A percentile compares a stretch with the other conserved stretches of the same genome.
phyloP scores from a whole-genome alignment of 37 sponge, comb jelly and placozoan species.

The Oscarella lobularis region DNA sequence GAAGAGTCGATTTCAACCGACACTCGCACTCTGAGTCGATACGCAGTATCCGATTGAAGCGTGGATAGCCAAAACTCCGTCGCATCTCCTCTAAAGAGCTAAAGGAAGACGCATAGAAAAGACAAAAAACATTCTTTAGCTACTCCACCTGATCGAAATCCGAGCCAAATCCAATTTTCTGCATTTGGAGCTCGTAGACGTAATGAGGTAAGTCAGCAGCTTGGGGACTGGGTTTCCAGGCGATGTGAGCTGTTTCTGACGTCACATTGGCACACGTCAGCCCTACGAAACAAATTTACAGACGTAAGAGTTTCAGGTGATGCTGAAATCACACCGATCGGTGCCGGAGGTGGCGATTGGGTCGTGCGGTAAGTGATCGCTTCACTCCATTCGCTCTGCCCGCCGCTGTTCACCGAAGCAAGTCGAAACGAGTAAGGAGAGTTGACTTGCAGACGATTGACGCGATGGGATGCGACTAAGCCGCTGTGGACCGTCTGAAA shows the following conservation, averaged over 20 bases:
- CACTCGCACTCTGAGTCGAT: not conserved
- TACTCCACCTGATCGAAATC: not conserved
- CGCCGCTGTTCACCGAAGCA: slow-evolving; percentile 34
- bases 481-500: slow-evolving; percentile 35
- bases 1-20: not conserved
- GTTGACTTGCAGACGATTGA: slow-evolving; percentile 23
- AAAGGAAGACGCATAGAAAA: not conserved
- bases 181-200: too few relatives aligned
- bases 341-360: slow-evolving; percentile 26
- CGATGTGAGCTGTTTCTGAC: too few relatives aligned
- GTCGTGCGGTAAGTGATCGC: slow-evolving; percentile 25
- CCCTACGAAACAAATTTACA: too few relatives aligned
- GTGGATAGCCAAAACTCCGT: not conserved
- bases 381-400: slow-evolving; percentile 44
- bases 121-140: not conserved
- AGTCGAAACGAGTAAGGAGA: slow-evolving; percentile 32
- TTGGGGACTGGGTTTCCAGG: too few relatives aligned
- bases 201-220: too few relatives aligned
- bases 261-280: too few relatives aligned
- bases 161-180: too few relatives aligned
- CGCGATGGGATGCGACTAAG: slow-evolving; percentile 10
- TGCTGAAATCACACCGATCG: slow-evolving; percentile 20
- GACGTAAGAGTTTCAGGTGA: too few relatives aligned
- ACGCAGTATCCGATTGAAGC: not conserved
- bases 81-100: not conserved